Percentiles rank a stretch among this genome's conserved stretches.
Evolutionary conservation across 2,113 vertebrate species (phyloP).

Genomic region (Anthoscopus minutus): DNA sequence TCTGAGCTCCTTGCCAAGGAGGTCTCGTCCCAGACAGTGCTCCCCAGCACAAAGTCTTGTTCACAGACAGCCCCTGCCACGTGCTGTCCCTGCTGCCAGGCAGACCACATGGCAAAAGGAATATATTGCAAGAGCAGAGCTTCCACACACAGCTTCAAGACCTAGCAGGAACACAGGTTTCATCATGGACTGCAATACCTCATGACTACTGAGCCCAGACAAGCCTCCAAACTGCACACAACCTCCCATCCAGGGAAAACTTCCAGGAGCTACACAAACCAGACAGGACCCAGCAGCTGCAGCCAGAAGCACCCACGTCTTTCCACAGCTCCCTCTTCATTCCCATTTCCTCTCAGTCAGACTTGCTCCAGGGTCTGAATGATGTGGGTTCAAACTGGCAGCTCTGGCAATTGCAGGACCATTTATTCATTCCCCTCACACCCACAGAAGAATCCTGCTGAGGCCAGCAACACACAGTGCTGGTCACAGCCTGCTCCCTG

Average conservation of each 20-base stretch:
- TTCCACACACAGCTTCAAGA: not conserved
- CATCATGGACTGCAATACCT: not conserved
- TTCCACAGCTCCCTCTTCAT: not conserved
- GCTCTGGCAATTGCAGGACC: not conserved
- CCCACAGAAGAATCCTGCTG: not conserved
- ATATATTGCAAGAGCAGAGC: not conserved
- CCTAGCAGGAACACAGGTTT: not conserved
- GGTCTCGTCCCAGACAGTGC: not conserved
- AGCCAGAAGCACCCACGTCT: not conserved
- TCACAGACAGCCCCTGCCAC: not conserved
- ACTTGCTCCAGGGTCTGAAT: not conserved
- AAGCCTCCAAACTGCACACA: not conserved
- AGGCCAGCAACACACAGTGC: not conserved
- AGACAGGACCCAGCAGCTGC: not conserved
- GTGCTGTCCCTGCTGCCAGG: not conserved
- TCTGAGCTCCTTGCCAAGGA: not conserved
- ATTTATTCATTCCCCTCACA: conserved; percentile 39
- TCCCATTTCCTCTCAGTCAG: not conserved
- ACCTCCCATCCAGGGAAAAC: not conserved
- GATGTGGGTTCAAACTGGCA: not conserved
- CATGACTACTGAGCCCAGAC: not conserved
- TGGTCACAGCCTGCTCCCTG: not conserved
- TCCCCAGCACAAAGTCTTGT: not conserved
- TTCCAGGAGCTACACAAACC: not conserved
- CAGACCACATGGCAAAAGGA: not conserved